A percentile compares a stretch with the other conserved stretches of the same genome.
These are phyloP conservation scores for Tor tambroides DNA, from an alignment of 2,113 vertebrate species.

Conservation along the genomic window DNA sequence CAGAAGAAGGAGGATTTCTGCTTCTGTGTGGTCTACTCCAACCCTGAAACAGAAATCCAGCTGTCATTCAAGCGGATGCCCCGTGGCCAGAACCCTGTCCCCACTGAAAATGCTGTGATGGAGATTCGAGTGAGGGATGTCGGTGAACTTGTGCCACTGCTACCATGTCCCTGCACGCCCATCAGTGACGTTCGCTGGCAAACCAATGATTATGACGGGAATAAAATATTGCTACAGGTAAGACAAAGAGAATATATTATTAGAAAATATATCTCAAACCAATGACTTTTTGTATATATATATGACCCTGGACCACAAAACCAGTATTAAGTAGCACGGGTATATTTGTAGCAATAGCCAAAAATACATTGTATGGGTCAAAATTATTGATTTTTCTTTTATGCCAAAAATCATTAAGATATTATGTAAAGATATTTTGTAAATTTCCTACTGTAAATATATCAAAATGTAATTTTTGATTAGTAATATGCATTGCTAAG, in stretches of 20 bases:
- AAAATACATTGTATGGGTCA: too few species aligned
- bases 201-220: slow-evolving; percentile 92
- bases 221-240: slow-evolving; percentile 94
- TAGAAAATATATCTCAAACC: neutral
- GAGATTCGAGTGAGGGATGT: slow-evolving; percentile 91
- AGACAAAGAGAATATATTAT: slow-evolving; percentile 16
- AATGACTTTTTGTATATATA: neutral
- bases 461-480: too few species aligned
- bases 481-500: too few species aligned
- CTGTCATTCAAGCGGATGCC: slow-evolving; percentile 90
- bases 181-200: slow-evolving; percentile 94
- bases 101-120: slow-evolving; percentile 83
- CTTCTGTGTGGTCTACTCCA: slow-evolving; percentile 89
- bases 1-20: slow-evolving; percentile 86
- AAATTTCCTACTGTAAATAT: too few species aligned
- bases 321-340: too few species aligned
- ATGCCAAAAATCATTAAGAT: too few species aligned
- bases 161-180: slow-evolving; percentile 89
- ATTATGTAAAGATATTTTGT: too few species aligned
- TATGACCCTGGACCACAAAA: too few species aligned
- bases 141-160: slow-evolving; percentile 84
- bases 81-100: slow-evolving; percentile 75
- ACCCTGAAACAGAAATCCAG: slow-evolving; percentile 88
- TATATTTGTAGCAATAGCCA: too few species aligned
- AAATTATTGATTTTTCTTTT: too few species aligned